These are phyloP conservation scores for Teleiodes luculella DNA, from an alignment of 2,888 invertebrate genomes.

Conservation along the genomic window DNA sequence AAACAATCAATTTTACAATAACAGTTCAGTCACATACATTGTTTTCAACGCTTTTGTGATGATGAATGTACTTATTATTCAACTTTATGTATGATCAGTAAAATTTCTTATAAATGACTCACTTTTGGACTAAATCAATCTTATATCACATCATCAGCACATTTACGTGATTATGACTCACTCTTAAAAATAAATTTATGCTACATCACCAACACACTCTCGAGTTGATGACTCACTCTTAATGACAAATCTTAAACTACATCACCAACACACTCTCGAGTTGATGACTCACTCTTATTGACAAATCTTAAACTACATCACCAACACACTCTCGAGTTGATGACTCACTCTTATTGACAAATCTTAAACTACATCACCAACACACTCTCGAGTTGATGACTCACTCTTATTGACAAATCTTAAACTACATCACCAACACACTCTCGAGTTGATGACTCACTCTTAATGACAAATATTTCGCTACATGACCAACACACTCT, in stretches of 20 bases:
- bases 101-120: no score
- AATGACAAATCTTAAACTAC: no score
- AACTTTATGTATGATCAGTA: no score
- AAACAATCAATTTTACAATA: no score
- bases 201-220: background rate
- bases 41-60: no score
- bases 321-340: no score
- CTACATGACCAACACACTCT: background rate
- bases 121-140: no score
- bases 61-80: no score
- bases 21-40: no score
- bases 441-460: background rate
- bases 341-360: no score
- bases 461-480: no score
- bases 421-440: background rate
- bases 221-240: background rate
- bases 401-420: background rate
- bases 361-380: background rate
- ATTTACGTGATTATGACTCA: background rate
- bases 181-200: background rate
- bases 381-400: background rate
- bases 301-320: no score
- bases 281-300: background rate
- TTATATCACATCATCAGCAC: background rate
- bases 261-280: background rate